Percentiles rank a stretch among this genome's conserved stretches.
These are phyloP conservation scores for Mola mola DNA, from an alignment of 2,113 vertebrate species.

Conservation along the genomic window DNA sequence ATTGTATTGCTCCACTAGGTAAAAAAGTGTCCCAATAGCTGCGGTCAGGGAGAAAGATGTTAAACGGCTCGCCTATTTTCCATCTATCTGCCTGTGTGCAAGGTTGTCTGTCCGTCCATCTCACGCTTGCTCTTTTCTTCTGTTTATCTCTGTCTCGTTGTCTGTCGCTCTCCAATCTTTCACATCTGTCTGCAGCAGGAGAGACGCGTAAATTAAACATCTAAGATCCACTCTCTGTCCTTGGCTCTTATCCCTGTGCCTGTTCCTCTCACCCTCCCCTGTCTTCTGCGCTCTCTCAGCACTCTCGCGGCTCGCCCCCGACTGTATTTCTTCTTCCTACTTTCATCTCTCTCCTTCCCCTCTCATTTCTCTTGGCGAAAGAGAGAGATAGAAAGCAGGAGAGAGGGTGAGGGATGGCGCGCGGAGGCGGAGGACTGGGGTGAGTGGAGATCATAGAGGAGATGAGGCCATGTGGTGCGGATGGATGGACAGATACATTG, in stretches of 20 bases:
- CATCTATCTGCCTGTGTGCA: constrained; percentile 23
- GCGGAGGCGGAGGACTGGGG: constrained; percentile 50
- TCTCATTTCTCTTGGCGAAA: constrained; percentile 52
- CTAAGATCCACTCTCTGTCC: constrained; percentile 49
- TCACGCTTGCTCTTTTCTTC: not conserved
- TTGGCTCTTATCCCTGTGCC: constrained; percentile 60
- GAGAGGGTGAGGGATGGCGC: constrained; percentile 37
- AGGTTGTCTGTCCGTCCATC: constrained; percentile 29
- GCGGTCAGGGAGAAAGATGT: constrained; percentile 33
- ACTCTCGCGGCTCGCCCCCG: constrained; percentile 48
- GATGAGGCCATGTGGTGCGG: constrained; percentile 72
- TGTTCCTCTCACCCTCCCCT: constrained; percentile 51
- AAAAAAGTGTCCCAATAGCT: constrained; percentile 37
- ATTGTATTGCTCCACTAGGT: constrained; percentile 35
- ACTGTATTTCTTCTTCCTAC: constrained; percentile 60
- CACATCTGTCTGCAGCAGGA: constrained; percentile 48
- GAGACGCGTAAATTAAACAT: constrained; percentile 62
- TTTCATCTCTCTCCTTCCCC: constrained; percentile 69
- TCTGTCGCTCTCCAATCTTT: constrained; percentile 31
- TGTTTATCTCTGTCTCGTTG: constrained; percentile 25
- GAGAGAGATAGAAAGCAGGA: constrained; percentile 32
- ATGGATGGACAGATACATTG: constrained; percentile 80
- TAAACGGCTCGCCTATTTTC: constrained; percentile 16
- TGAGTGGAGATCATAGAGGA: constrained; percentile 75
- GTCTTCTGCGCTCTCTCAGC: constrained; percentile 51